Evolutionary conservation across 2,888 invertebrate species (phyloP), one percentile per base, ranked within the genome.

Genomic region (Andrena marginata): DNA sequence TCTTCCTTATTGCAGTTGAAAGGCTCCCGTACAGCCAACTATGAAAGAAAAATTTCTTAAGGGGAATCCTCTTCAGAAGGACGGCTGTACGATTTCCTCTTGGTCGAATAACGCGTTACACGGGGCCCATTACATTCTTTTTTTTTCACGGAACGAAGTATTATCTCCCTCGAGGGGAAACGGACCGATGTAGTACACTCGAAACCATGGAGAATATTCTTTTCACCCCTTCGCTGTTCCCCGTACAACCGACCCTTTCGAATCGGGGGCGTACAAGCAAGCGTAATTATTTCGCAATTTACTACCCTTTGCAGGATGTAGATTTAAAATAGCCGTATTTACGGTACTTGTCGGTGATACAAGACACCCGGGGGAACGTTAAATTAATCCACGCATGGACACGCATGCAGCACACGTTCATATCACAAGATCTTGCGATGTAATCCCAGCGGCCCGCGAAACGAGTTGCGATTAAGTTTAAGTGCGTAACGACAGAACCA

Each of bases 201-300:
- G 90, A 90, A 89, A 86, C 87, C 88, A 86, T 85, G 87, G 87
- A 86, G 86, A 87, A 82, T 84, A 89, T 87, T 85, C 86, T 87
- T 85, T 84, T 79, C 86, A 83, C 85, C 89, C 85, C 86, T 87
- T 88, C 84, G 84, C 85, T 80, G 81, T 84, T 86, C 62, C 78
- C 71, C 70, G 67, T 63, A 69, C 83, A 85, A 83, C 85, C 84
- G 79, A 86, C 87, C 86, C 90, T 84, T 84, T 70, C 80, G 79
- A 77, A 84, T 54, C 78, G 77, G 71, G 77, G 78, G 67, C 48
- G 85, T 68, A 81, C 85, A 78, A 84, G 86, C 84, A 82, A 84
- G 86, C 86, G 89, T 91, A 92, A 93, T 93, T 93, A 92, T 92
- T 92, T 91, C 88, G 90, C 90, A 92, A 93, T 93, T 92, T 91